Percentiles rank a stretch among this genome's conserved stretches.
Conservation (phyloP, 2,113 vertebrate species). For the Otus sunia region DNA sequence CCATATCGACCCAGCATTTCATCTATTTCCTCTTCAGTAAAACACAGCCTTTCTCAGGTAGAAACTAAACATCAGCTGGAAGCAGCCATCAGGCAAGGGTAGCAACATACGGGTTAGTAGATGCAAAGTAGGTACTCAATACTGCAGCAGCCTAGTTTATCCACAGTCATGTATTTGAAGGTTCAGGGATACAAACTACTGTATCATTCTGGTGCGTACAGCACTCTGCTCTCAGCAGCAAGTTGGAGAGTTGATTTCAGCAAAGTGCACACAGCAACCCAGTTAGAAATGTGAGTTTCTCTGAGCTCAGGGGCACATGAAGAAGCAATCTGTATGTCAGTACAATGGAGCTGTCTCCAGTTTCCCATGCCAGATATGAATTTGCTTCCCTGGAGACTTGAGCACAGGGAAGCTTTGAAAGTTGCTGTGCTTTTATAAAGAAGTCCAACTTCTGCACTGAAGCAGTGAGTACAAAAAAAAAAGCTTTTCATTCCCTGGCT, state of each 20-base stretch:
- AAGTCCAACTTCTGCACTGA: not conserved
- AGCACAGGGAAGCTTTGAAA: not conserved
- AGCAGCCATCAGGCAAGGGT: not conserved
- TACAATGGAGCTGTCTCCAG: not conserved
- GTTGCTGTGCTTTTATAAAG: not conserved
- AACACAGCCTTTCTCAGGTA: not conserved
- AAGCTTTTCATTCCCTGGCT: not conserved
- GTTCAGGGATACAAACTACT: not conserved
- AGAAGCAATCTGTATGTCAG: not conserved
- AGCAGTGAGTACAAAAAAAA: not conserved
- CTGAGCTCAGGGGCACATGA: not conserved
- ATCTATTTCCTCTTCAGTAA: not conserved
- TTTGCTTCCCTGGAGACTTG: not conserved
- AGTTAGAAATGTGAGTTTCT: not conserved
- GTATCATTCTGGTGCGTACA: not conserved
- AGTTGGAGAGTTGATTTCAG: not conserved
- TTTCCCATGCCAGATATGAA: not conserved
- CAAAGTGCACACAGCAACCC: not conserved
- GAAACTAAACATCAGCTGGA: not conserved
- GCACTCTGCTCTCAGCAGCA: not conserved
- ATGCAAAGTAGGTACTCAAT: not conserved
- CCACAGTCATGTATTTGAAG: not conserved
- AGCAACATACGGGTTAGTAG: not conserved
- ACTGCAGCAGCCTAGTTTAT: not conserved
- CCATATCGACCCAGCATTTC: not conserved